phyloP scores from a whole-genome alignment of 2,888 invertebrate species.

The Aleiodes testaceus region DNA sequence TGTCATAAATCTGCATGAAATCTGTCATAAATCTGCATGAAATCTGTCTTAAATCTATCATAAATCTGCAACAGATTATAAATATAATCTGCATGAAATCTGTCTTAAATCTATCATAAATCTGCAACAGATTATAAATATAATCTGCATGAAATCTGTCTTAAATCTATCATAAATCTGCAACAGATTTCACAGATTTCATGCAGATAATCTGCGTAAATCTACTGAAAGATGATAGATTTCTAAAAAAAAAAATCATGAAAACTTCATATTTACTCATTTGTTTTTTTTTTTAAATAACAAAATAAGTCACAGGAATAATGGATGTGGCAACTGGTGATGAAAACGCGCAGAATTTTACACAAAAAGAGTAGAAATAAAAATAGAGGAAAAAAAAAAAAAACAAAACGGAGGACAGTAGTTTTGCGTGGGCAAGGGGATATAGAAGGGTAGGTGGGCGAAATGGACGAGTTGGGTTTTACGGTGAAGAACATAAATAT shows the following conservation, averaged over 20 bases:
- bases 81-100: no score
- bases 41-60: neutral
- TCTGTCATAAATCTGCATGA: neutral
- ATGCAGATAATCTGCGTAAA: no score
- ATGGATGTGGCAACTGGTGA: slow-evolving; percentile 46
- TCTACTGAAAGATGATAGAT: no score
- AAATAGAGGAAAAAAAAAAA: neutral
- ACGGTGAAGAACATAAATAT: slow-evolving; percentile 69
- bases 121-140: no score
- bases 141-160: no score
- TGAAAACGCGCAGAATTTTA: slow-evolving; percentile 12
- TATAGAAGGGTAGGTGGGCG: slow-evolving; percentile 40
- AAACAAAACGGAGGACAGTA: slow-evolving; percentile 41
- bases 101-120: no score
- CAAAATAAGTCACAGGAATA: slow-evolving; percentile 31
- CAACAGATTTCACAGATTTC: no score
- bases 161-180: no score
- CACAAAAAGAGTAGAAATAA: neutral
- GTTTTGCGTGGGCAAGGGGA: slow-evolving; percentile 37
- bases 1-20: no score
- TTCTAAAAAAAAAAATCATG: neutral
- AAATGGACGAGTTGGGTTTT: slow-evolving; percentile 55
- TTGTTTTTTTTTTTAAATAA: slow-evolving; percentile 35
- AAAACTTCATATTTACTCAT: slow-evolving; percentile 13
- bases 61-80: no score